Evolutionary conservation across 2,888 invertebrate genomes (phyloP).

Genomic region (Hemicrepidius hirtus): DNA sequence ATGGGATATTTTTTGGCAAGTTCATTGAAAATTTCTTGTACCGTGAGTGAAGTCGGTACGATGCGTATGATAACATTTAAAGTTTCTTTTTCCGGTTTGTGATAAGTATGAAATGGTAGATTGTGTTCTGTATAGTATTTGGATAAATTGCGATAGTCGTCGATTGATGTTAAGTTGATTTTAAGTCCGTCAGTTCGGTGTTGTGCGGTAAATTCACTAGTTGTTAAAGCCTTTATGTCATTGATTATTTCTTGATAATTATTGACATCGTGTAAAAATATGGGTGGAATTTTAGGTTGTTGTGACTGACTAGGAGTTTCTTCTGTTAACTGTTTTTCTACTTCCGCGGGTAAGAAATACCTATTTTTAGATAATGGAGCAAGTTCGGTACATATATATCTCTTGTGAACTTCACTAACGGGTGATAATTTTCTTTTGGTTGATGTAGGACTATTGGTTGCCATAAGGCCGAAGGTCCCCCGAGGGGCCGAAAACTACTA

Average conservation of each 20-base stretch:
- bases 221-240: background rate
- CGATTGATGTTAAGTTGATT: background rate
- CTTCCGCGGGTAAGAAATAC: background rate
- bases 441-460: no score
- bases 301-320: background rate
- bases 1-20: no score
- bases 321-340: constrained; percentile 1
- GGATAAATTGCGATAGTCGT: background rate
- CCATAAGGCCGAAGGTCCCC: no score
- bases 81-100: no score
- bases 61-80: no score
- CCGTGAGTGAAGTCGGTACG: no score
- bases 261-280: background rate
- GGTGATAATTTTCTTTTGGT: background rate
- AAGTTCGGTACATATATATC: background rate
- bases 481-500: no score
- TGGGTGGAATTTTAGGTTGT: background rate
- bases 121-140: background rate
- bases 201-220: background rate
- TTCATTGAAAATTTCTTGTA: no score
- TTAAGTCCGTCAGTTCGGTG: background rate
- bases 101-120: no score
- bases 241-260: background rate
- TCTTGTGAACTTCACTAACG: background rate
- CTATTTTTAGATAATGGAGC: constrained; percentile 5